Conservation (phyloP, 2,113 vertebrate species). For the Agapornis roseicollis region DNA sequence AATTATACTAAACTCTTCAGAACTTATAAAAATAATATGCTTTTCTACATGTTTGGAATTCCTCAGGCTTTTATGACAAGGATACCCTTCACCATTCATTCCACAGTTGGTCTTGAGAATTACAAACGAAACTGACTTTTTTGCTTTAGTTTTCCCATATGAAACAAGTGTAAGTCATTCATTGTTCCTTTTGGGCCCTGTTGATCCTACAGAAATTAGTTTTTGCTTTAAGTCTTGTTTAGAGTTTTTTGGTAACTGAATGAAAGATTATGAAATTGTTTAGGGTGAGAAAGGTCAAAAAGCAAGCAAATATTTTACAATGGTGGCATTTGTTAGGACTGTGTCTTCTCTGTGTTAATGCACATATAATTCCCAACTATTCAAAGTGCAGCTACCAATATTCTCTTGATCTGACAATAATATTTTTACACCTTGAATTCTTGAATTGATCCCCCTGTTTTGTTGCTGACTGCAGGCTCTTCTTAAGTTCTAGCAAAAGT, state of each 20-base stretch:
- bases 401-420: background rate
- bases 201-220: background rate
- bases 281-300: background rate
- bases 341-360: background rate
- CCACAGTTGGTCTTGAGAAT: background rate
- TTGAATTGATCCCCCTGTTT: background rate
- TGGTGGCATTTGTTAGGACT: background rate
- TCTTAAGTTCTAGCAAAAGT: background rate
- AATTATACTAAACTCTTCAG: background rate
- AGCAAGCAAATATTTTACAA: background rate
- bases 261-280: background rate
- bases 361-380: background rate
- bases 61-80: background rate
- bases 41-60: background rate
- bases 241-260: background rate
- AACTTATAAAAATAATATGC: background rate
- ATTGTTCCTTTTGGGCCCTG: background rate
- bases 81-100: background rate
- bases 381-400: background rate
- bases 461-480: background rate
- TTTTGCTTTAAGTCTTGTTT: background rate
- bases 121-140: background rate
- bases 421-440: background rate
- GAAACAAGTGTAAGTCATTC: background rate
- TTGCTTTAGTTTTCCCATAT: background rate